These are phyloP conservation scores for Crotalus viridis DNA, from an alignment of 2,113 vertebrate genomes.

Conservation along the genomic window DNA sequence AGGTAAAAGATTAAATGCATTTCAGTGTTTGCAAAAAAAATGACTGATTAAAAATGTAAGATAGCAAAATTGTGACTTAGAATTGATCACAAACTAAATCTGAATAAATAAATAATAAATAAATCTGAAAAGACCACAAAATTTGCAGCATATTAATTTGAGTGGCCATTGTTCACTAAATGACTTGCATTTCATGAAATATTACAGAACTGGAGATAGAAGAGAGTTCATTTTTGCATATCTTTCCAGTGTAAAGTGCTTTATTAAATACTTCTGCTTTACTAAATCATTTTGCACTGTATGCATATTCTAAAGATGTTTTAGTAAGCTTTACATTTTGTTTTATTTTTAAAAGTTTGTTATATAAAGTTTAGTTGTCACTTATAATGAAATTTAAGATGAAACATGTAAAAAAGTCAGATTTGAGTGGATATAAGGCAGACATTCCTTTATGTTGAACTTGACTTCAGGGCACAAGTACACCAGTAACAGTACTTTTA, in stretches of 20 bases:
- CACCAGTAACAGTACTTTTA: neutral
- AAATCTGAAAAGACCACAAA: slow-evolving; percentile 9
- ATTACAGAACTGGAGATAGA: neutral
- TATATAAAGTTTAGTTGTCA: neutral
- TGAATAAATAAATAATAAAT: neutral
- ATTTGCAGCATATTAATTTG: neutral
- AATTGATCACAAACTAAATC: neutral
- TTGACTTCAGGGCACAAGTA: neutral
- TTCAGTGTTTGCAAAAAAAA: slow-evolving; percentile 12
- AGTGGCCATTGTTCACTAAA: neutral
- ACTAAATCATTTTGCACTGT: neutral
- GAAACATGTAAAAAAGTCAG: neutral
- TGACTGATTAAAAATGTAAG: slow-evolving; percentile 9
- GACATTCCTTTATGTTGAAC: neutral
- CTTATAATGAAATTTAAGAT: neutral
- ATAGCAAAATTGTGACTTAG: neutral
- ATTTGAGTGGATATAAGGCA: neutral
- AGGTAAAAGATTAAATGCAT: slow-evolving; percentile 39
- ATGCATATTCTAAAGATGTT: neutral
- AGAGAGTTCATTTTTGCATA: neutral
- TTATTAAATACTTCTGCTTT: neutral
- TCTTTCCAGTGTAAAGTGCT: neutral
- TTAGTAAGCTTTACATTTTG: neutral
- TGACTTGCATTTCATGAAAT: neutral
- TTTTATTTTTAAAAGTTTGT: neutral